Evolutionary conservation across 2,113 vertebrate genomes (phyloP).

Genomic region (Neodon shergylaensis): DNA sequence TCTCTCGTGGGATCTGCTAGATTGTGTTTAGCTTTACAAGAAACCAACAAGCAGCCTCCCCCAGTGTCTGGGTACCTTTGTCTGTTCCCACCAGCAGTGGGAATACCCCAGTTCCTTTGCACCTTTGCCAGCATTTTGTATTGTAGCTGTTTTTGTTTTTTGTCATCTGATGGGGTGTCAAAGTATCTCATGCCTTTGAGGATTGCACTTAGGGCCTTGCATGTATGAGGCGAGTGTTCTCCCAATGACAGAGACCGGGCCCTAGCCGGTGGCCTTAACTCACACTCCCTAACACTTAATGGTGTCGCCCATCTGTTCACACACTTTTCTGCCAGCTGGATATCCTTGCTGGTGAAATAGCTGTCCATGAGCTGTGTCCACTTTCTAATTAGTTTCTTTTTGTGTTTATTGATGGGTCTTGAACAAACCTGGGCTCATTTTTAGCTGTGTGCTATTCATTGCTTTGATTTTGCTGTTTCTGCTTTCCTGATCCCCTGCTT

Average conservation of each 20-base stretch:
- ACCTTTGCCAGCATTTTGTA: not conserved
- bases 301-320: not conserved
- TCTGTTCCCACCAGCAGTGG: not conserved
- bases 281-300: not conserved
- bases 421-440: not conserved
- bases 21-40: slow-evolving; percentile 46
- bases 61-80: not conserved
- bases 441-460: not conserved
- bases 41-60: not conserved
- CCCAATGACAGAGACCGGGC: not conserved
- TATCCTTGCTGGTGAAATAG: not conserved
- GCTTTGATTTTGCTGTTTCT: not conserved
- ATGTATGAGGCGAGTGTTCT: not conserved
- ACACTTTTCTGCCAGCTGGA: not conserved
- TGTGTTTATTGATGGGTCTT: slow-evolving; percentile 8
- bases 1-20: slow-evolving; percentile 3
- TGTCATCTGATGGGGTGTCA: not conserved
- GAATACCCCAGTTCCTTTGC: not conserved
- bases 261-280: slow-evolving; percentile 4
- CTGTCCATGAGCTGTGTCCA: not conserved
- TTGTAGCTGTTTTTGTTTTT: slow-evolving; percentile 34
- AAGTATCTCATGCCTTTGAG: not conserved
- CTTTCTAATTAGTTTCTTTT: slow-evolving; percentile 1
- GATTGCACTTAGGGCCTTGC: not conserved
- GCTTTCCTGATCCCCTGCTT: not conserved